Conservation (phyloP, 2,113 vertebrate genomes). For the Oreochromis niloticus region DNA sequence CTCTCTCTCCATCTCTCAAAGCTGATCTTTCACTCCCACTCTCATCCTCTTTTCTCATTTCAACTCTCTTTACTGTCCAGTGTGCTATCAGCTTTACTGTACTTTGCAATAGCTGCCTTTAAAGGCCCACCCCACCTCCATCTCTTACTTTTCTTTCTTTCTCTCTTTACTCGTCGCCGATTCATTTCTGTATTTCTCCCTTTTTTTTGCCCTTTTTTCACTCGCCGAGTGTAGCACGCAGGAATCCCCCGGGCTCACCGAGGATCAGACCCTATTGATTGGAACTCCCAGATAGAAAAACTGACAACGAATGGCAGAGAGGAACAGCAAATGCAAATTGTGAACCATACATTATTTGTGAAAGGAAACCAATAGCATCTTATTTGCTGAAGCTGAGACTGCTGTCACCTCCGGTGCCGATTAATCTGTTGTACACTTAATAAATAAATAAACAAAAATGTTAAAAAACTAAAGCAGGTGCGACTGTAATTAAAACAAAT, state of each 20-base stretch:
- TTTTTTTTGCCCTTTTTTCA: not conserved
- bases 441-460: not conserved
- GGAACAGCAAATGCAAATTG: conserved; percentile 87
- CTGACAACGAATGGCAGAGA: conserved; percentile 76
- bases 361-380: conserved; percentile 93
- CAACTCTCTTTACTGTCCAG: conserved; percentile 18
- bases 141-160: not conserved
- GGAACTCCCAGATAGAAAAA: conserved; percentile 78
- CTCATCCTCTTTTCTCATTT: conserved; percentile 59
- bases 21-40: conserved; percentile 41
- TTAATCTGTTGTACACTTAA: conserved; percentile 81
- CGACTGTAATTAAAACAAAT: not conserved
- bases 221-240: not conserved
- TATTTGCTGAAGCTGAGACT: conserved; percentile 81
- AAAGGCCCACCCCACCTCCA: not conserved
- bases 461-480: conserved; percentile 35
- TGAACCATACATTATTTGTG: conserved; percentile 93
- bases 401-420: conserved; percentile 82
- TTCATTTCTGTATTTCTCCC: not conserved
- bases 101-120: conserved; percentile 52
- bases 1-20: conserved; percentile 49
- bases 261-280: conserved; percentile 82
- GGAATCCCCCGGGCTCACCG: conserved; percentile 67
- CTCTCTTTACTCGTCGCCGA: not conserved
- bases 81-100: conserved; percentile 38